phyloP scores from a whole-genome alignment of 2,888 invertebrate genomes.

The Willowsia nigromaculata region DNA sequence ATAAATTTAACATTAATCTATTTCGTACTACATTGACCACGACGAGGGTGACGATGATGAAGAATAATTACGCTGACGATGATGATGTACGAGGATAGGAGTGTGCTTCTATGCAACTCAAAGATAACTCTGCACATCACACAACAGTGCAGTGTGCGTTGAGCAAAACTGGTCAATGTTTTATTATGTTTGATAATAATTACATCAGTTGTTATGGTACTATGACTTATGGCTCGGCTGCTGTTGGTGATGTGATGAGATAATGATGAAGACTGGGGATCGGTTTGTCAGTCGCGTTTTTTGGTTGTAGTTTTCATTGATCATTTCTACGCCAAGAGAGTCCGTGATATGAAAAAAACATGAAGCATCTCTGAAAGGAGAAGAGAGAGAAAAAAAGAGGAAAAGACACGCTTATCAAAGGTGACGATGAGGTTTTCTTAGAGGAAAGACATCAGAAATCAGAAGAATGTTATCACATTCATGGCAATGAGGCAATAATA shows the following conservation, averaged over 20 bases:
- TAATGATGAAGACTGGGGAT: neutral
- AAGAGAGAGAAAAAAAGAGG: neutral
- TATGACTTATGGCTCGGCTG: neutral
- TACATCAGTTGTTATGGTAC: neutral
- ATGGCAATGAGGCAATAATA: neutral
- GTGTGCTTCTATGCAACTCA: neutral
- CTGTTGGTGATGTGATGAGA: neutral
- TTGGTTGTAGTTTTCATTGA: neutral
- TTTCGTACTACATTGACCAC: neutral
- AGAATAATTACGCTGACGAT: neutral
- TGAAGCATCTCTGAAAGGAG: neutral
- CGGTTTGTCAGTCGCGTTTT: neutral
- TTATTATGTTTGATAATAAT: constrained; percentile 19
- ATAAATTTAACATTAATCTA: neutral
- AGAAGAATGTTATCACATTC: neutral
- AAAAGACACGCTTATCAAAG: neutral
- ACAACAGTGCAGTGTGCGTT: neutral
- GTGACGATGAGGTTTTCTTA: neutral
- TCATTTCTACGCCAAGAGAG: neutral
- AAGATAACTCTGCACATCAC: too few species aligned
- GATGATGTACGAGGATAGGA: neutral
- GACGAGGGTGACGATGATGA: neutral
- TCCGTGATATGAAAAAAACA: neutral
- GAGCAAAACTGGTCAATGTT: constrained; percentile 28
- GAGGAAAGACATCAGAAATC: neutral